A percentile compares a stretch with the other conserved stretches of the same genome.
Conservation (phyloP, 2,113 vertebrate species). For the Chloroceryle aenea region DNA sequence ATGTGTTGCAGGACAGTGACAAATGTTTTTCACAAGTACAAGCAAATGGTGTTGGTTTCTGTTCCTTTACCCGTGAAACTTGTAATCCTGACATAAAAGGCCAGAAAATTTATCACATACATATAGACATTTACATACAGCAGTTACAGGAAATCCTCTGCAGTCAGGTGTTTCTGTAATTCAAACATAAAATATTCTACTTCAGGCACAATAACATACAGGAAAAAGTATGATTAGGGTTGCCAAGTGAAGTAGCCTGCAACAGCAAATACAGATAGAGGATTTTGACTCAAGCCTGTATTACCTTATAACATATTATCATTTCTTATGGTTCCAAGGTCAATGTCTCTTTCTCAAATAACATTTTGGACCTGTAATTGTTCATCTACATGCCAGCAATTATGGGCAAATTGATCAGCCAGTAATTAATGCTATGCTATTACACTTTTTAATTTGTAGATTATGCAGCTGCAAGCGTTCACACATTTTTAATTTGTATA, state of each 20-base stretch:
- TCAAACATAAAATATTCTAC: constrained; percentile 42
- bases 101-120: too few species aligned
- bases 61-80: background rate
- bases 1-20: background rate
- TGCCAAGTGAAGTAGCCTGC: constrained; percentile 17
- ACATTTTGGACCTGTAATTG: constrained; percentile 83
- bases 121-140: background rate
- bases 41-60: background rate
- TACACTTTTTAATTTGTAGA: constrained; percentile 88
- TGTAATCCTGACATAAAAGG: background rate
- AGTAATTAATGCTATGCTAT: constrained; percentile 86
- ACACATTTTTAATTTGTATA: constrained; percentile 88
- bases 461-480: constrained; percentile 85
- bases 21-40: background rate
- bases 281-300: constrained; percentile 73
- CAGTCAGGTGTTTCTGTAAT: background rate
- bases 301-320: constrained; percentile 77
- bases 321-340: constrained; percentile 84
- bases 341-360: constrained; percentile 85
- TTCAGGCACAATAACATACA: constrained; percentile 35
- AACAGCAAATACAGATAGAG: constrained; percentile 46
- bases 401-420: constrained; percentile 84
- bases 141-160: background rate
- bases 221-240: constrained; percentile 55
- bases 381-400: constrained; percentile 85